These are phyloP conservation scores for Nesogale talazaci DNA, from an alignment of 2,113 vertebrate genomes.

Conservation along the genomic window DNA sequence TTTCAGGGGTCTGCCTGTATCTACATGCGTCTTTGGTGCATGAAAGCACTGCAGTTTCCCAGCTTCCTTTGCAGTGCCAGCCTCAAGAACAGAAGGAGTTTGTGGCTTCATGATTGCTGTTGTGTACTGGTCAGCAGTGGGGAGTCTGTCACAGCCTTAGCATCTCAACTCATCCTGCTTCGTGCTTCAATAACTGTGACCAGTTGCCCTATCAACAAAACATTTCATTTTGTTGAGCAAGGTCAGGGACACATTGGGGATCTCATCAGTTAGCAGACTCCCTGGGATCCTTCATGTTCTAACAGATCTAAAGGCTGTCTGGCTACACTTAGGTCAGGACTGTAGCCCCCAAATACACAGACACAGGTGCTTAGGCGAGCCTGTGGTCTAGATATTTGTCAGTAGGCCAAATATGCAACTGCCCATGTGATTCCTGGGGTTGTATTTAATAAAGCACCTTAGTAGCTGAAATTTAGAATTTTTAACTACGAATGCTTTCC, in stretches of 20 bases:
- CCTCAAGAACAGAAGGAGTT: neutral
- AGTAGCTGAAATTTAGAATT: neutral
- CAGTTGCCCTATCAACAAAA: neutral
- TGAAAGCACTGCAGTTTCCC: neutral
- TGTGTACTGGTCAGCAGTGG: neutral
- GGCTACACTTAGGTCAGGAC: neutral
- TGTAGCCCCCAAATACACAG: neutral
- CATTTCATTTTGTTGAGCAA: neutral
- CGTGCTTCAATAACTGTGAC: neutral
- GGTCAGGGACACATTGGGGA: neutral
- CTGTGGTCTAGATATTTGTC: neutral
- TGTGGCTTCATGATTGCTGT: neutral
- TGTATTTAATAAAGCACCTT: constrained; percentile 7
- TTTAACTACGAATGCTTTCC: constrained; percentile 15
- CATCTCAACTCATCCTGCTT: neutral
- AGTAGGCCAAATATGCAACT: neutral
- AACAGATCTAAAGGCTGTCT: neutral
- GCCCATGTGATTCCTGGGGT: neutral
- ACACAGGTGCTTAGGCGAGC: neutral
- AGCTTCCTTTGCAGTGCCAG: neutral
- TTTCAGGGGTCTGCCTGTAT: neutral
- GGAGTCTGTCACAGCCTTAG: neutral
- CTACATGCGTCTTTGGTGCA: neutral
- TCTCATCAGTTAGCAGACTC: neutral
- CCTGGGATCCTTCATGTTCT: neutral